phyloP scores from a whole-genome alignment of 1,140 invertebrate genomes.

The Drosophila serrata region DNA sequence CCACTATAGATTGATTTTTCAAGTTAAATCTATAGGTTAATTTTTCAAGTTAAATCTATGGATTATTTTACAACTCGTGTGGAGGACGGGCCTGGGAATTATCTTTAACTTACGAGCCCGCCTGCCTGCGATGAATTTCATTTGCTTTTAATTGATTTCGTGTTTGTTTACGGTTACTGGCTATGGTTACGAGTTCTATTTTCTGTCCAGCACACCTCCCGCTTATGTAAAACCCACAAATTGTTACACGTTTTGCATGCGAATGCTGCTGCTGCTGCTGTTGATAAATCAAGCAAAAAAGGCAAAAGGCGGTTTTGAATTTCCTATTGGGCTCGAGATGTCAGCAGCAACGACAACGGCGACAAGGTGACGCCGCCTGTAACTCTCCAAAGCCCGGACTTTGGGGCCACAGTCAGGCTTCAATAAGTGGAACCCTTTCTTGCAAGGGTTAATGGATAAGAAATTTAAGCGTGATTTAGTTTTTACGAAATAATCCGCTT shows the following conservation, averaged over 20 bases:
- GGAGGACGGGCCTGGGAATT: neutral
- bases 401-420: slow-evolving; percentile 33
- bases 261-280: slow-evolving; percentile 44
- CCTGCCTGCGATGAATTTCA: slow-evolving; percentile 24
- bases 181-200: slow-evolving; percentile 59
- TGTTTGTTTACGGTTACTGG: slow-evolving; percentile 45
- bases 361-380: slow-evolving; percentile 65
- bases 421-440: neutral
- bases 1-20: neutral
- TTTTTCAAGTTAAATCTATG: neutral
- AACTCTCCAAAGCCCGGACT: slow-evolving; percentile 34
- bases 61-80: slow-evolving; percentile 12
- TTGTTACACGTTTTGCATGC: slow-evolving; percentile 74
- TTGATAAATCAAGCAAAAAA: slow-evolving; percentile 67
- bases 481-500: neutral
- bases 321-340: slow-evolving; percentile 55
- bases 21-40: slow-evolving; percentile 11
- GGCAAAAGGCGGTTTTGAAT: slow-evolving; percentile 62
- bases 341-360: slow-evolving; percentile 36
- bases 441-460: neutral
- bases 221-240: slow-evolving; percentile 72
- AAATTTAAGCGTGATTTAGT: slow-evolving; percentile 1
- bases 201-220: slow-evolving; percentile 25
- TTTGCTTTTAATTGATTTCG: slow-evolving; percentile 54
- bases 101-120: neutral